Evolutionary conservation across 2,113 vertebrate genomes (phyloP).

Genomic region (Polyodon spathula): DNA sequence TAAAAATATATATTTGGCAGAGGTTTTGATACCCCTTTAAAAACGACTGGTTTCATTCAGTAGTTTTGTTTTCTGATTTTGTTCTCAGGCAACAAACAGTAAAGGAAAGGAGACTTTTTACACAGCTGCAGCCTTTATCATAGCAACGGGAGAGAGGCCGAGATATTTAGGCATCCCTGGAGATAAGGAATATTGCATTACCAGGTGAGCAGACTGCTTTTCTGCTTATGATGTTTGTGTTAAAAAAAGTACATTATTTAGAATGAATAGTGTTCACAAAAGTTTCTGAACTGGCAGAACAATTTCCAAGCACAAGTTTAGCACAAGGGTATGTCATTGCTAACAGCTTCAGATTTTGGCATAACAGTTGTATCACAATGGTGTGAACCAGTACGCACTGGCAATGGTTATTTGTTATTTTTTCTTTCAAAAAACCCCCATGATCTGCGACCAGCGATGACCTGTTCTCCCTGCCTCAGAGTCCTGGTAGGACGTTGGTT

Average conservation of each 20-base stretch:
- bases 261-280: not conserved
- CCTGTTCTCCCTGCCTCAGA: slow-evolving; percentile 66
- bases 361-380: too few relatives aligned
- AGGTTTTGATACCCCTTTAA: too few relatives aligned
- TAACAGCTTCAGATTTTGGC: too few relatives aligned
- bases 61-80: too few relatives aligned
- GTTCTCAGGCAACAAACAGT: slow-evolving; percentile 57
- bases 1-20: too few relatives aligned
- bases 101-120: slow-evolving; percentile 54
- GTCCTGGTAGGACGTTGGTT: slow-evolving; percentile 66
- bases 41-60: too few relatives aligned
- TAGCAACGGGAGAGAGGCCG: slow-evolving; percentile 68
- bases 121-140: slow-evolving; percentile 61
- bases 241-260: too few relatives aligned
- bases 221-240: too few relatives aligned
- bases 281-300: not conserved
- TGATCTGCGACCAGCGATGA: slow-evolving; percentile 55
- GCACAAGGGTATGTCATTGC: too few relatives aligned
- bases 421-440: too few relatives aligned
- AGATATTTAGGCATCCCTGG: slow-evolving; percentile 62
- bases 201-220: slow-evolving; percentile 47
- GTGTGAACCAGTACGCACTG: too few relatives aligned
- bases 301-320: not conserved
- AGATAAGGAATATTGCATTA: slow-evolving; percentile 69
- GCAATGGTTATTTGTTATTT: too few relatives aligned